Conservation (phyloP, 2,113 vertebrate genomes). For the Oxyruncus cristatus region DNA sequence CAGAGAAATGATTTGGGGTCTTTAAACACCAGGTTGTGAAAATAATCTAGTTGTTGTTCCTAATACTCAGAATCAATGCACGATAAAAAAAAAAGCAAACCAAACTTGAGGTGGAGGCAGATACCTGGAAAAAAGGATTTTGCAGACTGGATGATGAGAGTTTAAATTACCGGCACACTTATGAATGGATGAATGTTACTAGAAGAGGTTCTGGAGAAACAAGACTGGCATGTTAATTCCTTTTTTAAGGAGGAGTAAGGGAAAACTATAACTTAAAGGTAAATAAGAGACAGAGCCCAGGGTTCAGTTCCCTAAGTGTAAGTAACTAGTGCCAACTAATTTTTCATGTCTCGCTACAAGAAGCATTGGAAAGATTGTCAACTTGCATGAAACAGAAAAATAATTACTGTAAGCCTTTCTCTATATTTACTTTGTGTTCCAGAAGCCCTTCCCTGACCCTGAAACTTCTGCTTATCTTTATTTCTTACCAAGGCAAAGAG, state of each 20-base stretch:
- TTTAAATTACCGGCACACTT: rapidly evolving
- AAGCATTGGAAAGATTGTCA: not conserved
- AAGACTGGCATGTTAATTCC: not conserved
- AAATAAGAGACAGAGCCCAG: not conserved
- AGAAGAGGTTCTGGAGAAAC: not conserved
- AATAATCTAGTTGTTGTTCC: not conserved
- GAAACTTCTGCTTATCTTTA: not conserved
- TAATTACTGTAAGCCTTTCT: not conserved
- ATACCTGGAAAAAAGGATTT: not conserved
- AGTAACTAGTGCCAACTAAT: not conserved
- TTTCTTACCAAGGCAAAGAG: not conserved
- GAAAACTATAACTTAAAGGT: not conserved
- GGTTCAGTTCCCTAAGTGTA: not conserved
- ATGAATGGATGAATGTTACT: not conserved
- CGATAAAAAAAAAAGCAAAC: not conserved
- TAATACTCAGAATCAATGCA: not conserved
- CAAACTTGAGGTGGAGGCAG: not conserved
- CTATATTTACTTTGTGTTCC: not conserved
- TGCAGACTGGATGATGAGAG: not conserved
- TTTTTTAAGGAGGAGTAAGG: not conserved
- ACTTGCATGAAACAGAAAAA: not conserved
- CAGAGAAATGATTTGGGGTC: not conserved
- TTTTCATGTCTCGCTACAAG: not conserved
- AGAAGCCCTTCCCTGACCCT: not conserved
- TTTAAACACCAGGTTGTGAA: not conserved